Evolutionary conservation across 2,113 vertebrate species (phyloP).

Genomic region (Neogobius melanostomus): DNA sequence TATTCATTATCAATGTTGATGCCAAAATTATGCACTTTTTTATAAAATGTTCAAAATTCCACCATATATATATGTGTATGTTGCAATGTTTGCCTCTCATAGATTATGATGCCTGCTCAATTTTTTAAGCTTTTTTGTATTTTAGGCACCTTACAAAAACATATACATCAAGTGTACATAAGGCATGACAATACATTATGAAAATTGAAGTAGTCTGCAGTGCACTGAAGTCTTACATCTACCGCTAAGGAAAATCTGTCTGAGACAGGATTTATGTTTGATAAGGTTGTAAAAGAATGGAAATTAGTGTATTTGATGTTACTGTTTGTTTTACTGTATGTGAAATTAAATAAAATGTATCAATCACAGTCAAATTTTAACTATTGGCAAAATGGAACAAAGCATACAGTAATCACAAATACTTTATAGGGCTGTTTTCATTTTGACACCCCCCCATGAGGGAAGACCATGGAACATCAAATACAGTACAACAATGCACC

Average conservation of each 20-base stretch:
- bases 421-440: no score
- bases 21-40: slow-evolving; percentile 63
- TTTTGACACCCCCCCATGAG: no score
- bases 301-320: slow-evolving; percentile 29
- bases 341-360: slow-evolving; percentile 45
- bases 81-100: slow-evolving; percentile 32
- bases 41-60: slow-evolving; percentile 51
- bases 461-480: no score
- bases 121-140: slow-evolving; percentile 23
- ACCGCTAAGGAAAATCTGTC: background rate
- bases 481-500: no score
- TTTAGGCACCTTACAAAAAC: slow-evolving; percentile 14
- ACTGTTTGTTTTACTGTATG: slow-evolving; percentile 49
- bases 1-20: slow-evolving; percentile 56
- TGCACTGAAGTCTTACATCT: background rate
- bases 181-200: slow-evolving; percentile 23
- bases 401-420: no score
- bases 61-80: slow-evolving; percentile 38
- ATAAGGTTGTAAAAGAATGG: slow-evolving; percentile 12
- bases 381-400: background rate
- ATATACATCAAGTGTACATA: slow-evolving; percentile 29
- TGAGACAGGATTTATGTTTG: background rate
- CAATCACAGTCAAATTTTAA: slow-evolving; percentile 24
- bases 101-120: slow-evolving; percentile 17
- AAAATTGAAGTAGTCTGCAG: slow-evolving; percentile 17